Percentiles rank a stretch among this genome's conserved stretches.
Evolutionary conservation across 2,888 invertebrate genomes (phyloP).

Genomic region (Cynaeus angustus): DNA sequence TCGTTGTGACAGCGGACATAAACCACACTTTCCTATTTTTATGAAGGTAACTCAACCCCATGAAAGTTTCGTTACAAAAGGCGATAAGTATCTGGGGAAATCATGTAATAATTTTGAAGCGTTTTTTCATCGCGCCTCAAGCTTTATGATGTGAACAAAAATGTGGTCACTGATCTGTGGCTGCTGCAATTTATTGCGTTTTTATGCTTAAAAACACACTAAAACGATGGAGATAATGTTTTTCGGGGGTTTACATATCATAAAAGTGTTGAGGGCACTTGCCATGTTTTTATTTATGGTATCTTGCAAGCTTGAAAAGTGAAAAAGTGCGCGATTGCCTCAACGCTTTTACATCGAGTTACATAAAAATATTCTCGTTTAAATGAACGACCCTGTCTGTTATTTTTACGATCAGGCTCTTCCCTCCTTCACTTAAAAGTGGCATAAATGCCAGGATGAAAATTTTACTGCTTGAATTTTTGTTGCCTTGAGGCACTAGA

Average conservation of each 20-base stretch:
- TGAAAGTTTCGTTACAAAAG: constrained; percentile 48
- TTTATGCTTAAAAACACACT: constrained; percentile 32
- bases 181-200: constrained; percentile 30
- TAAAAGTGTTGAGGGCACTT: constrained; percentile 25
- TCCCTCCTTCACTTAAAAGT: constrained; percentile 11
- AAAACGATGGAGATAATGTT: constrained; percentile 25
- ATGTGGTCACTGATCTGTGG: constrained; percentile 56
- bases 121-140: constrained; percentile 42
- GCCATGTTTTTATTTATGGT: constrained; percentile 15
- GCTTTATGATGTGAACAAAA: constrained; percentile 56
- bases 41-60: constrained; percentile 23
- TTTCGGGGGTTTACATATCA: constrained; percentile 44
- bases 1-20: constrained; percentile 30
- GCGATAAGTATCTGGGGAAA: constrained; percentile 59
- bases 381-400: constrained; percentile 26
- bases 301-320: neutral
- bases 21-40: constrained; percentile 40
- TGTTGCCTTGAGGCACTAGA: neutral
- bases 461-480: constrained; percentile 6
- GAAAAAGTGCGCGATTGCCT: neutral
- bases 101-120: constrained; percentile 54
- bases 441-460: constrained; percentile 14
- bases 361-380: constrained; percentile 14
- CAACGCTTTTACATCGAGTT: neutral
- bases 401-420: constrained; percentile 28